Conservation (phyloP, 2,888 invertebrate genomes). For the Piscicola geometra region DNA sequence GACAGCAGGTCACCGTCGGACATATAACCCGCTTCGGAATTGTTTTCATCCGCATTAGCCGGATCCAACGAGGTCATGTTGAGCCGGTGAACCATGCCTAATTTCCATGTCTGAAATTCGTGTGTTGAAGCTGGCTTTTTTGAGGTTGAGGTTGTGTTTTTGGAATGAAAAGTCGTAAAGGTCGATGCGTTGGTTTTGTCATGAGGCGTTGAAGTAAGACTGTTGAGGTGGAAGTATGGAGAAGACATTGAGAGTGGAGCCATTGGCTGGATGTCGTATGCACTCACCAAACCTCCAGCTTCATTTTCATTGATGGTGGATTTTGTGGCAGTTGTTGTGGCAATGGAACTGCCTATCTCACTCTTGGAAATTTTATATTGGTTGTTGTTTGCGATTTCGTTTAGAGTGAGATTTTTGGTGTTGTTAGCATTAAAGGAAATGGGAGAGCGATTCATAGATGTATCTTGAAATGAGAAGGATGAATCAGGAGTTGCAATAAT, state of each 20-base stretch:
- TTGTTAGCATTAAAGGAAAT: too few relatives aligned
- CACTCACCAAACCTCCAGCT: not conserved
- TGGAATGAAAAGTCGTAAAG: not conserved
- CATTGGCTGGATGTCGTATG: slow-evolving; percentile 33
- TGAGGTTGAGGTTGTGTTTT: not conserved
- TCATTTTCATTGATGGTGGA: not conserved
- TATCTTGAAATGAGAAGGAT: too few relatives aligned
- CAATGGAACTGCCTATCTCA: not conserved
- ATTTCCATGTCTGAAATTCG: not conserved
- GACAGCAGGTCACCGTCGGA: slow-evolving; percentile 32
- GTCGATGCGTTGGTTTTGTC: not conserved
- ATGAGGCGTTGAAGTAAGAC: not conserved
- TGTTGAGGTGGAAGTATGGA: slow-evolving; percentile 28
- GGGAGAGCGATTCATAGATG: too few relatives aligned
- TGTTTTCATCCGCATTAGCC: not conserved
- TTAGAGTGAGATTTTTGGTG: too few relatives aligned
- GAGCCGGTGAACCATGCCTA: not conserved
- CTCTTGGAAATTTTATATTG: too few relatives aligned
- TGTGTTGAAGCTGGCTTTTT: not conserved
- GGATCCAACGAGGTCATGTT: slow-evolving; percentile 8
- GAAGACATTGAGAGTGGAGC: slow-evolving; percentile 25
- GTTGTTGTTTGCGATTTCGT: not conserved
- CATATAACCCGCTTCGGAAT: slow-evolving; percentile 25
- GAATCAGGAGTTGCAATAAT: too few relatives aligned
- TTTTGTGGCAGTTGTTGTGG: not conserved